Evolutionary conservation across 2,888 invertebrate genomes (phyloP), one percentile per base, ranked within the genome.

Genomic region (Rhagonycha lutea): DNA sequence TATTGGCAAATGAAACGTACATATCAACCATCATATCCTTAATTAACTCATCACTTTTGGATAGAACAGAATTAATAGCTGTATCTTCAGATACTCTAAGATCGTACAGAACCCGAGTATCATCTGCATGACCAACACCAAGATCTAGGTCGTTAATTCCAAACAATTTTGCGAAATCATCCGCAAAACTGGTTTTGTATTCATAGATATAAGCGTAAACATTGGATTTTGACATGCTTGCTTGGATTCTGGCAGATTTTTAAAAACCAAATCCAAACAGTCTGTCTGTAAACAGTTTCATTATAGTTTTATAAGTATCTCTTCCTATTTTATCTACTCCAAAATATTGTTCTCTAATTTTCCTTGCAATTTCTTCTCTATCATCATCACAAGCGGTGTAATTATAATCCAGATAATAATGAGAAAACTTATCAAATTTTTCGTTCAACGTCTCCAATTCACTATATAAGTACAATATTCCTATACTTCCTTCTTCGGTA

Each of bases 401-500:
- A 14, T 85, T 80, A 70, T 83, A 82, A 65, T 85, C 83, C 5
- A 86, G 77, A 4, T 80, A 74, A 72, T 82, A 81, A 9, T 83
- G 83, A 28, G 82, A 81, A 11, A 84, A 73, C 61, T 81, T 79
- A 4, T 83, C 61, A 85, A 85, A 87, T 28, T 83, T 78, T 28
- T 79, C 69, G 12, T 85, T 81, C 3, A 86, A 83, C 61, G 91
- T 89, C 9, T 87, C 82, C 68, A 77, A 78, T 32, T 63, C 47
- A 9, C 26, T 4, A 61, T 47, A 11, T 14, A 69, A 24, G 23
- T 67, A 69, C 69, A 69, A 4, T 2, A 28, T 10, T 24, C 11
- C 10, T 14, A 93, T 88, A 71, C 94, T 94, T 84, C 94, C 94
- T 73, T 93, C 91, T 7, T 91, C 90, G 0, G 92, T 91, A 23